Evolutionary conservation across 2,888 invertebrate genomes (phyloP), one percentile per base, ranked within the genome.

Genomic region (Agrotis clavis): DNA sequence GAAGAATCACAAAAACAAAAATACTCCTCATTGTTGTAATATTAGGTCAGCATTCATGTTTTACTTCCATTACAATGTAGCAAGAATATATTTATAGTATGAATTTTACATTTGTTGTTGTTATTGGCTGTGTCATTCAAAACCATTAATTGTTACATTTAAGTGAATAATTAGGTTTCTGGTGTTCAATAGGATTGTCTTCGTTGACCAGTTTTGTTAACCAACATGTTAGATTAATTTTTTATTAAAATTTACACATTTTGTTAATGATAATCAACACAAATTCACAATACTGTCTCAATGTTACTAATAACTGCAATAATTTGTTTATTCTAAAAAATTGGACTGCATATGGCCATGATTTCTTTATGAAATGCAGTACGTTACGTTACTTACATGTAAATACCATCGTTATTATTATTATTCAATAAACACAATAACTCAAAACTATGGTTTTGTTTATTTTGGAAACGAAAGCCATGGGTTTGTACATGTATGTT

Each of bases 381-480:
- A 60, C 62, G 66, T 70, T 84, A 60, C 62, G 66, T 70, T 75
- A 76, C 68, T 67, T 74, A 73, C 69, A 79, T 88, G 89, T 90
- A 88, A 87, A 89, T 89, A 88, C 84, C 82, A 87, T 88, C 82
- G 81, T 86, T 88, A 87, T 85, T 86, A 81, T 73, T 77, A 81
- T 75, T 75, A 82, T 79, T 67, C 60, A 87, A 77, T 84, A 84
- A 86, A 86, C 21, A 67, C 64, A 68, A 81, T 69, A 85, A 81
- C 74, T 81, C 14, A 19, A 78, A 79, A 78, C 54, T 13, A 18
- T 53, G 30, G 18, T 67, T 68, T 77, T 79, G 9, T 35, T 35
- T 35, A 30, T 11, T 5, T 35, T 13, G 18, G 19, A 5, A 13
- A n/a, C 57, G 18, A 56, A 56, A 4, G 11, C 4, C 18, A 2